phyloP scores from a whole-genome alignment of 2,113 vertebrate species.

The Heptranchias perlo region DNA sequence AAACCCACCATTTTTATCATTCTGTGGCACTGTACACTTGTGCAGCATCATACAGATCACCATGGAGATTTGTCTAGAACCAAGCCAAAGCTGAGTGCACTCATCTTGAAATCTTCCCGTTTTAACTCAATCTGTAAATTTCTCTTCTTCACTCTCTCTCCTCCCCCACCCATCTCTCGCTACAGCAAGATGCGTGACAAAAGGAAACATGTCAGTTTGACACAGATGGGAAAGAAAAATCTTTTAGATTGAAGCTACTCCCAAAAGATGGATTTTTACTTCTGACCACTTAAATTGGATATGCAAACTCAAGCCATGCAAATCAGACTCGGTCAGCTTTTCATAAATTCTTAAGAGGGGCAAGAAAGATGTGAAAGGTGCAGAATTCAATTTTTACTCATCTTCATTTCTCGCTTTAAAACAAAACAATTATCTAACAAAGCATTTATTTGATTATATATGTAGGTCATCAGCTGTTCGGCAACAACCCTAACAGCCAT shows the following conservation, averaged over 20 bases:
- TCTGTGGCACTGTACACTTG: too few species aligned
- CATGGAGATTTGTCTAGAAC: too few species aligned
- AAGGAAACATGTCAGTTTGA: not conserved
- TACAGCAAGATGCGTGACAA: not conserved
- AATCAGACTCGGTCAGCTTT: not conserved
- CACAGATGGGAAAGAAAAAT: not conserved
- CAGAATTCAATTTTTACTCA: not conserved
- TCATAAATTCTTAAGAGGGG: not conserved
- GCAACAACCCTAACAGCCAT: not conserved
- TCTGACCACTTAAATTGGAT: not conserved
- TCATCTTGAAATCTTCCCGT: too few species aligned
- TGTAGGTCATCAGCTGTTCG: too few species aligned
- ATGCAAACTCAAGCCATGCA: not conserved
- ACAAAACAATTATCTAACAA: not conserved
- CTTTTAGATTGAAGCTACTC: not conserved
- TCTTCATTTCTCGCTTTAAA: not conserved
- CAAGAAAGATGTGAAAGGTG: not conserved
- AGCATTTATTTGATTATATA: too few species aligned
- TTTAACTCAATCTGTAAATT: too few species aligned
- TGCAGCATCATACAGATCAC: too few species aligned
- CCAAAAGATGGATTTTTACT: not conserved
- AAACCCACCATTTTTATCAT: too few species aligned
- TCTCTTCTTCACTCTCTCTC: too few species aligned
- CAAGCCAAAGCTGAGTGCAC: too few species aligned
- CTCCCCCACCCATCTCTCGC: too few species aligned